Base-by-base conservation (phyloP, 1,140 invertebrate species). In the Aricia agestis region DNA sequence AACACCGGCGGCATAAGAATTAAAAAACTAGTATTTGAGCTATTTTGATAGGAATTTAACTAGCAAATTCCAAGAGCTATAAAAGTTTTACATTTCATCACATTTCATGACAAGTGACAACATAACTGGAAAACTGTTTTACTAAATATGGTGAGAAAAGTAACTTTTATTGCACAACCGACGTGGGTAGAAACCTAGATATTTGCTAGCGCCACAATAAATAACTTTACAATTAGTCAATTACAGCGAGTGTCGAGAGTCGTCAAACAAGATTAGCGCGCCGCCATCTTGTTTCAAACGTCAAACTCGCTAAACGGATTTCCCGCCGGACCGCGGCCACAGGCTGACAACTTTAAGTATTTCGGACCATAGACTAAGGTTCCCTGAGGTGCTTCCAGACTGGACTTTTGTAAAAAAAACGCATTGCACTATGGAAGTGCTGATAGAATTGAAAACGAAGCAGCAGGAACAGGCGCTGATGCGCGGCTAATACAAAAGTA, bases 271-370 rank as follows among this genome's bases (percentile, higher is more conserved):
- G 83, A 85, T 85, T 85, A 85, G 75, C 41, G 71, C 19, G 41
- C 75, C 66, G 77, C 81, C 84, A 81, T 82, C 78, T 82, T 79
- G 74, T 59, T 70, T 68, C 67, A 81, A 83, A 86, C 77, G 84
- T 86, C 84, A 84, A 86, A 86, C 78, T 85, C 81, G 73, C 77
- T 82, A 86, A 86, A 84, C 78, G 84, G 82, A 86, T 83, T 84
- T 80, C 77, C 76, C 70, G 70, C 13, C 79, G 79, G 73, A 66
- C 18, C 41, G 18, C 57, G 45, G 70, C 73, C 71, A 68, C 72
- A 72, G 25, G 61, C 61, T 42, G 59, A 19, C 59, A 63, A 19
- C 45, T 52, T 52, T 63, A 63, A 63, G 59, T 63, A 63, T 63
- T 63, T 63, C 11, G 45, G 9, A 9, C 13, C 45, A 52, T 52